Evolutionary conservation across 2,888 invertebrate species (phyloP), one percentile per base, ranked within the genome.

Genomic region (Eubasilissa splendida): DNA sequence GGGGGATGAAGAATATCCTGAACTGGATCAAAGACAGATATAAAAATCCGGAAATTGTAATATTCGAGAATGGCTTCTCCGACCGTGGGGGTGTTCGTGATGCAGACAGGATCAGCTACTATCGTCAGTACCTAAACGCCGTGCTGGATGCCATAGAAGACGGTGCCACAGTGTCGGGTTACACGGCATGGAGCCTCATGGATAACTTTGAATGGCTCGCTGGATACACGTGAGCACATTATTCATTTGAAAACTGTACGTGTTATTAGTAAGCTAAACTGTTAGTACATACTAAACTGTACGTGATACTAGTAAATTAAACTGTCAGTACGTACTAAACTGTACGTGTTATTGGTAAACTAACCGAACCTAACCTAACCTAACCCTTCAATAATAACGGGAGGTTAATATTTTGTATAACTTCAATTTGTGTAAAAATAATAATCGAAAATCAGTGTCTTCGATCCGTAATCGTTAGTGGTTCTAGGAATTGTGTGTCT

Each of bases 21-120:
- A 90, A 89, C 53, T 93, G 91, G 90, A 89, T 93, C 22, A 91
- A 91, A 83, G 86, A 90, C 0, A 88, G 88, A 50, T 94, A 92
- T 85, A 88, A 90, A 56, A 88, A 92, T 83, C 89, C 91, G 0
- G 88, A 88, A 70, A 89, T 93, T 9, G 86, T 91, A 84, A 90
- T 93, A 52, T 91, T 22, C 22, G 22, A 22, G 22, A 22, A 22
- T 22, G 22, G 22, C 22, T 22, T 22, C 22, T 22, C 22, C 91
- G 87, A 89, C 42, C 86, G 86, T 7, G 89, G 87, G 0, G 88
- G 88, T 0, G 84, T 90, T 0, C 88, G 90, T 42, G 91, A 92
- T 83, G 85, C 86, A 11, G 87, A 87, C 50, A 88, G 93, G 0
- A 88, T 92, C 0, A 88, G 89, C 81, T 93, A 92, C 85, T 89